A percentile compares a stretch with the other conserved stretches of the same genome.
Evolutionary conservation across 2,888 invertebrate species (phyloP).

Genomic region (Gryllus longicercus): DNA sequence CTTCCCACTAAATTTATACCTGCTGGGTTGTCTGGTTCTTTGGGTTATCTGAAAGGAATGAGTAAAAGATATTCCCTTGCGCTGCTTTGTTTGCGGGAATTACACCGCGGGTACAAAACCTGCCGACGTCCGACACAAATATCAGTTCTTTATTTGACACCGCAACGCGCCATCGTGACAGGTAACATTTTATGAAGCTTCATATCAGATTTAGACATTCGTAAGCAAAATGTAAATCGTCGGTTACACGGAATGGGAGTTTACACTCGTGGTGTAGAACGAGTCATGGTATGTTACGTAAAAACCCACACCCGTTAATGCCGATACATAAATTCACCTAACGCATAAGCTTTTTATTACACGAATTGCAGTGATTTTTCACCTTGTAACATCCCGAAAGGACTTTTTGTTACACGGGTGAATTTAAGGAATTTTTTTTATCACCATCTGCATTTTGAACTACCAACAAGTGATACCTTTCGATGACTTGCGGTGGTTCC

Average conservation of each 20-base stretch:
- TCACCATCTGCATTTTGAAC: not conserved
- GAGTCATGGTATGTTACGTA: not conserved
- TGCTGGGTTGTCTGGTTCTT: too few species aligned
- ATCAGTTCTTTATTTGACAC: conserved; percentile 7
- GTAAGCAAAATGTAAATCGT: not conserved
- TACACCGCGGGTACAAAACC: not conserved
- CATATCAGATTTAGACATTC: conserved; percentile 9
- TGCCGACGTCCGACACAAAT: not conserved
- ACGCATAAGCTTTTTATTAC: not conserved
- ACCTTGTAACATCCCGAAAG: not conserved
- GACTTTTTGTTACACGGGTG: not conserved
- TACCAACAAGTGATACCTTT: not conserved
- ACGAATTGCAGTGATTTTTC: not conserved
- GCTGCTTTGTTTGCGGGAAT: not conserved
- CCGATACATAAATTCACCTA: not conserved
- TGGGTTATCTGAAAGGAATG: too few species aligned
- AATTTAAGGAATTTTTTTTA: not conserved
- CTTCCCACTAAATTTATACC: too few species aligned
- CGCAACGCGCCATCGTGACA: conserved; percentile 1
- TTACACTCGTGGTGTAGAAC: not conserved
- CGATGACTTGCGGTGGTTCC: not conserved
- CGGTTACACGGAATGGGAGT: conserved; percentile 1
- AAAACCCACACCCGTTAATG: not conserved
- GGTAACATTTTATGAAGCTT: conserved; percentile 3
- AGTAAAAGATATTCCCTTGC: not conserved